Base-by-base conservation (phyloP, 2,888 invertebrate genomes). In the Ophion obscuratus region DNA sequence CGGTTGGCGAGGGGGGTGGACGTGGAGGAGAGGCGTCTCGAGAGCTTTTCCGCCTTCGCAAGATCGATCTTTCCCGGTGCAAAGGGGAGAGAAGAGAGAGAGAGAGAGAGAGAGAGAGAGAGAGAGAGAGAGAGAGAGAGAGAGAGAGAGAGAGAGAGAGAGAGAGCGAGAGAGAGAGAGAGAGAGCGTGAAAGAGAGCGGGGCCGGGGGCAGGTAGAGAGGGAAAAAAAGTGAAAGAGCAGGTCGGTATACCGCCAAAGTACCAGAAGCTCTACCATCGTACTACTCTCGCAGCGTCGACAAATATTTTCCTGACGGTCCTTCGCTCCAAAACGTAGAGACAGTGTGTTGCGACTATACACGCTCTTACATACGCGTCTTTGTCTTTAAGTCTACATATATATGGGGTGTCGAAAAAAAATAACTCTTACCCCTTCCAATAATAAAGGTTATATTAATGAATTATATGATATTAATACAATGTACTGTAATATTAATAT, bases 231-330 rank as follows among this genome's bases (percentile, higher is more conserved):
- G 71, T n/a, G 64, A 27, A 20, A 27, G 74, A 77, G 76, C 71
- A 80, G 79, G 76, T 7, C 20, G 24, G 20, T 59, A 44, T 59
- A 74, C 83, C 61, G 68, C 76, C 83, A 64, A 81, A 86, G 77
- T 80, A 77, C 75, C 80, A 83, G 73, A 81, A 81, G 68, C 74
- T 76, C 74, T 76, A 81, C 74, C 81, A 77, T 57, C 71, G 20
- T 70, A 61, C 71, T 44, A 64, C 80, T 84, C 83, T 81, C 68
- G 82, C 82, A 83, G 78, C 81, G 83, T 86, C 83, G 83, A 86
- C 86, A 86, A 86, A 86, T 86, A 86, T 86, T 86, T 86, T 86
- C 83, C 78, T 74, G 83, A 66, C 86, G 74, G 74, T 61, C 76
- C 73, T 83, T 83, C 47, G 73, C 67, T 75, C 75, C 61, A 75